Evolutionary conservation across 2,797 vertebrate genomes (phyloP).

Genomic region (Taeniopygia guttata): DNA sequence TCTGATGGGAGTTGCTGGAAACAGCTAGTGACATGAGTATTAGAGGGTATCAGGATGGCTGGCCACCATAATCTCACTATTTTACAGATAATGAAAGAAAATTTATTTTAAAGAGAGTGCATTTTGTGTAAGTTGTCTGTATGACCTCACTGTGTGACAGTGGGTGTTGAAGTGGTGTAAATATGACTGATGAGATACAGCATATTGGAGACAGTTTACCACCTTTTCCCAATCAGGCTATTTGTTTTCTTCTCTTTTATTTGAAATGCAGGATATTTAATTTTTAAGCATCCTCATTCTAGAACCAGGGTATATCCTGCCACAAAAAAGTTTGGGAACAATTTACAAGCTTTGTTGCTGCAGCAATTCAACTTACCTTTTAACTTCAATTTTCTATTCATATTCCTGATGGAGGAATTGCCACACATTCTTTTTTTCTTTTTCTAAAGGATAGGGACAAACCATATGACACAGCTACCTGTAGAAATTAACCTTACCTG

Average conservation of each 20-base stretch:
- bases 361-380: background rate
- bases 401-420: background rate
- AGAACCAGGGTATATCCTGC: background rate
- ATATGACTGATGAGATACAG: background rate
- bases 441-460: background rate
- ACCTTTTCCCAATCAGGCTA: background rate
- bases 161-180: background rate
- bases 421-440: background rate
- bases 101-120: background rate
- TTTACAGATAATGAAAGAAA: background rate
- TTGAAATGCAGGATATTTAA: background rate
- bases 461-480: background rate
- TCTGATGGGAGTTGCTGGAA: background rate
- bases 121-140: background rate
- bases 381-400: background rate
- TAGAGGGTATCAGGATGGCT: background rate
- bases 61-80: background rate
- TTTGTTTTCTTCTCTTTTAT: background rate
- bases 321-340: background rate
- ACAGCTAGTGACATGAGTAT: background rate
- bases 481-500: background rate
- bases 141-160: rapidly evolving
- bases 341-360: background rate
- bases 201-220: background rate
- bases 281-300: background rate